A percentile compares a stretch with the other conserved stretches of the same genome.
phyloP scores from a whole-genome alignment of 2,797 vertebrate species.

The Pteronotus mesoamericanus region DNA sequence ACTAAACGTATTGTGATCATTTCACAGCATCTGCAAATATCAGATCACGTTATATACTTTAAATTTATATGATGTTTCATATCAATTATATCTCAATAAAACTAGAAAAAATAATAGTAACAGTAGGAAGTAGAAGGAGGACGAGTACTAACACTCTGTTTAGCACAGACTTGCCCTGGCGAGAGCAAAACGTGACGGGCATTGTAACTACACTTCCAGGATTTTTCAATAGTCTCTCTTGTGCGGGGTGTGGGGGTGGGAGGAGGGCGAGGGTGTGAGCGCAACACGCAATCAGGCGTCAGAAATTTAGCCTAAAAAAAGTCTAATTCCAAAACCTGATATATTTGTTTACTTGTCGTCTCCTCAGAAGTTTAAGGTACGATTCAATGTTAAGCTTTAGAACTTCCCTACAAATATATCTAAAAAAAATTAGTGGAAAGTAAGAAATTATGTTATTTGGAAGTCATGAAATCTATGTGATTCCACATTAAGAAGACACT shows the following conservation, averaged over 20 bases:
- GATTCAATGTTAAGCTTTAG: neutral
- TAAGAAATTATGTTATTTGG: neutral
- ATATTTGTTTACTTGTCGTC: neutral
- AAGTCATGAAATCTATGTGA: constrained; percentile 7
- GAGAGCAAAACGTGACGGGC: neutral
- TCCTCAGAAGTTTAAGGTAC: neutral
- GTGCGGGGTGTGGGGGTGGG: no score
- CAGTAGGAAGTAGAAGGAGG: neutral
- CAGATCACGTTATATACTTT: neutral
- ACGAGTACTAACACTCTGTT: neutral
- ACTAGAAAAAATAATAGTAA: neutral
- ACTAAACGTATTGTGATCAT: neutral
- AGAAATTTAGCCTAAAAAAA: neutral
- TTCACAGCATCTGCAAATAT: neutral
- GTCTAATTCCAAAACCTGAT: neutral
- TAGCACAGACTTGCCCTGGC: neutral
- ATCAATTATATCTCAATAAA: neutral
- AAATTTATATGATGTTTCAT: neutral
- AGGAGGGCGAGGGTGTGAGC: no score
- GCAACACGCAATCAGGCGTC: rapidly evolving
- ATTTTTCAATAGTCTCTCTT: neutral
- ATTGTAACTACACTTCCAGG: no score
- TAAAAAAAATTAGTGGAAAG: neutral
- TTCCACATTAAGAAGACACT: neutral
- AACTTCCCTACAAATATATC: neutral